These are phyloP conservation scores for Morus bassanus DNA, from an alignment of 2,797 vertebrate genomes.

Conservation along the genomic window DNA sequence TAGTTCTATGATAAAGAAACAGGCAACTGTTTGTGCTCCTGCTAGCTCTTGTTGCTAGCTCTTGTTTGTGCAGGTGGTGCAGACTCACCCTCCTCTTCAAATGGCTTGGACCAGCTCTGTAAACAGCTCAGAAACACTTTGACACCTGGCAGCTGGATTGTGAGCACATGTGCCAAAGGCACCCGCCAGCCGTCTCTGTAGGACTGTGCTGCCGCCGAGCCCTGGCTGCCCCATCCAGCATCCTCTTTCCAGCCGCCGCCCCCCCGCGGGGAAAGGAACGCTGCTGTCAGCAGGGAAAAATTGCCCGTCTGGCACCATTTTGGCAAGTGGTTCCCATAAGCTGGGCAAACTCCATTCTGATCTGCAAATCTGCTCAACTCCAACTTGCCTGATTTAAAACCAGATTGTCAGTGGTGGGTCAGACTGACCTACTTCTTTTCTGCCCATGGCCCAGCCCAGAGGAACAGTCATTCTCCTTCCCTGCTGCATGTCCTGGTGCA, in stretches of 20 bases:
- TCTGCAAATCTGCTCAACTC: not conserved
- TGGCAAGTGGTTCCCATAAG: not conserved
- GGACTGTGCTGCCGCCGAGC: rapidly evolving
- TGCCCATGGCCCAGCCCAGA: rapidly evolving
- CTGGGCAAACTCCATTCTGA: not conserved
- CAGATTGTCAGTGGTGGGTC: not conserved
- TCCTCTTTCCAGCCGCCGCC: rapidly evolving
- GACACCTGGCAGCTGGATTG: not conserved
- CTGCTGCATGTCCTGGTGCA: not conserved
- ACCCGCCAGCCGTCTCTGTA: rapidly evolving
- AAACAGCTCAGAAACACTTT: not conserved
- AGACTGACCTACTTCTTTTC: not conserved
- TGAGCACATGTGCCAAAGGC: not conserved
- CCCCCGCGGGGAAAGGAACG: not conserved
- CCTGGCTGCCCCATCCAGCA: not conserved
- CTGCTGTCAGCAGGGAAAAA: not conserved
- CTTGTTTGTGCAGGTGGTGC: not conserved
- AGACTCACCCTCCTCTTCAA: not conserved
- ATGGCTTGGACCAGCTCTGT: rapidly evolving
- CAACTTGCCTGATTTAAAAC: not conserved
- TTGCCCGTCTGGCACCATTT: not conserved
- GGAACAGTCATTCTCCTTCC: not conserved
- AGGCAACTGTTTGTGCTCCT: not conserved
- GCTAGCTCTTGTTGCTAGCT: not conserved
- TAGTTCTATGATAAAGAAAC: not conserved